phyloP scores from a whole-genome alignment of 1,140 invertebrate genomes.

The Drosophila pandora region DNA sequence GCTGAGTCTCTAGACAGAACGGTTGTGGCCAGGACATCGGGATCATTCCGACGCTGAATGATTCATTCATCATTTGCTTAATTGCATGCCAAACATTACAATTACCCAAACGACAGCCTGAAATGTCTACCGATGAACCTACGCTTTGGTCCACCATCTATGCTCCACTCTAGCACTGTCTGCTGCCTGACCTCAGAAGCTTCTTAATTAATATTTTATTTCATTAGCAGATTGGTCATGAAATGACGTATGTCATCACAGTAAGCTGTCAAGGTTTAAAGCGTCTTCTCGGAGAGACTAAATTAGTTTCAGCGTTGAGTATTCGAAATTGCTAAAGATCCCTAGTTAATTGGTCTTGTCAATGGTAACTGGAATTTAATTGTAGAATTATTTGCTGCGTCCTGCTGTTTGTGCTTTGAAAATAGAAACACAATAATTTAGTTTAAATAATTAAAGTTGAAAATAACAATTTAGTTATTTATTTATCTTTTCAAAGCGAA shows the following conservation, averaged over 20 bases:
- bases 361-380: slow-evolving; percentile 12
- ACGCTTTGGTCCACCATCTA: not conserved
- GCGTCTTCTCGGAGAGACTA: not conserved
- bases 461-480: not conserved
- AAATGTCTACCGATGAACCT: slow-evolving; percentile 27
- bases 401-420: not conserved
- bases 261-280: slow-evolving; percentile 28
- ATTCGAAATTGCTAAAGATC: slow-evolving; percentile 9
- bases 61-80: slow-evolving; percentile 75
- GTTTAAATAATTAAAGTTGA: not conserved
- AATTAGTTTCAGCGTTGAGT: slow-evolving; percentile 20
- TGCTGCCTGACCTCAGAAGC: slow-evolving; percentile 15
- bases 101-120: slow-evolving; percentile 36
- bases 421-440: not conserved
- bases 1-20: slow-evolving; percentile 16
- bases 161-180: not conserved
- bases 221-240: slow-evolving; percentile 62
- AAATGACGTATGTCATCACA: slow-evolving; percentile 37
- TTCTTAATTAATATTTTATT: slow-evolving; percentile 74
- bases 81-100: slow-evolving; percentile 58
- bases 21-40: not conserved
- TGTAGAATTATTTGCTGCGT: not conserved
- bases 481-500: not conserved
- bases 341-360: slow-evolving; percentile 20
- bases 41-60: slow-evolving; percentile 31